Conservation (phyloP, 2,888 invertebrate species). For the Steinernema hermaphroditum region DNA sequence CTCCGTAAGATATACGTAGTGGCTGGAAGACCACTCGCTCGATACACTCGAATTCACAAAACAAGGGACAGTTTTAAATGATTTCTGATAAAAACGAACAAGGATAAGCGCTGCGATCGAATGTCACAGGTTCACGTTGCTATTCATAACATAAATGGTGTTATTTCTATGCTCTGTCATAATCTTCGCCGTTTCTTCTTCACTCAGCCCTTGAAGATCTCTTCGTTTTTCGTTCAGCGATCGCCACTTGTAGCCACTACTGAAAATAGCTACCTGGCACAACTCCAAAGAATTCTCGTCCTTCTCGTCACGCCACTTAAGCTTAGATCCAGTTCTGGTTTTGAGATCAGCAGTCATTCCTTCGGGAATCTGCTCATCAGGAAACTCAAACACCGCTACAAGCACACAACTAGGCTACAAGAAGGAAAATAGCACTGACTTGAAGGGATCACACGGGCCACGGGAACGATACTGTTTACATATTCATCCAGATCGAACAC, state of each 20-base stretch:
- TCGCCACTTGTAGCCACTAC: not conserved
- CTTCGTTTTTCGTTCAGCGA: not conserved
- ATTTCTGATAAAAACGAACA: too few relatives aligned
- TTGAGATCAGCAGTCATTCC: slow-evolving; percentile 1
- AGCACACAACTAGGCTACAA: not conserved
- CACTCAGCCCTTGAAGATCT: not conserved
- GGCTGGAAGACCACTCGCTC: too few relatives aligned
- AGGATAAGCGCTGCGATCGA: too few relatives aligned
- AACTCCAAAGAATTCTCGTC: not conserved
- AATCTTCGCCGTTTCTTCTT: not conserved
- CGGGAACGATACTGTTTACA: not conserved
- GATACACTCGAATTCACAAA: too few relatives aligned
- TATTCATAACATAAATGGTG: too few relatives aligned
- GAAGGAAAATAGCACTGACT: not conserved
- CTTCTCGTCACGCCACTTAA: not conserved
- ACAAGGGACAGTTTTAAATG: too few relatives aligned
- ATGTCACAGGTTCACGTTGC: too few relatives aligned
- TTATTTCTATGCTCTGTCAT: not conserved
- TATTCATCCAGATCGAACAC: not conserved
- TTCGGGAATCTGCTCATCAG: not conserved
- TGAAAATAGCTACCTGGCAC: not conserved
- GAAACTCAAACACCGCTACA: slow-evolving; percentile 1
- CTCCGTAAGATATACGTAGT: too few relatives aligned
- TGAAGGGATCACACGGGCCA: not conserved
- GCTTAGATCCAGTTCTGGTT: not conserved